Evolutionary conservation across 2,113 vertebrate species (phyloP), one percentile per base, ranked within the genome.

Genomic region (Hyaena hyaena): DNA sequence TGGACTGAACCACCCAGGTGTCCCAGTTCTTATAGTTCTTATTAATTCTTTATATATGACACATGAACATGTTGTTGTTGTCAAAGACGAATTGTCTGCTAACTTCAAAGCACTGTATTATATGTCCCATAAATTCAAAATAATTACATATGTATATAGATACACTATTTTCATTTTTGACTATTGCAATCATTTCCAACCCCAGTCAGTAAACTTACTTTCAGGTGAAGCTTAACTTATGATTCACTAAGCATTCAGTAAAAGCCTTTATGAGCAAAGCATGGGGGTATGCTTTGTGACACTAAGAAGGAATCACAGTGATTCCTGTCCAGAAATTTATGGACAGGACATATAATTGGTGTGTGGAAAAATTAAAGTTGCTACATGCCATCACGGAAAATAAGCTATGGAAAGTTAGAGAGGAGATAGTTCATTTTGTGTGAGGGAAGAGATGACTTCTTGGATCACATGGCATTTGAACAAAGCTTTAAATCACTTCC

Each of bases 121-220:
- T 92, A 55, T 71, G 15, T 69, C 48, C 81, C 23, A 58, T 48
- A 76, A 83, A 91, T 76, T 15, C 28, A 85, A 77, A 90, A 83
- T 43, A 85, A 76, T 93, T 74, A 94, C 11, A n/a, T 9, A 24
- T 14, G 7, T 21, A 85, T 50, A 11, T 4, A 33, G 16, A 17
- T 19, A 48, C 10, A 83, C 11, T 86, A 69, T 93, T 89, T 86
- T 73, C 76, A 50, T 31, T 96, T 87, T 79, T 93, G 45, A 88
- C 28, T 90, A 23, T 69, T 88, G 39, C 10, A 90, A 17, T 81
- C 63, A 66, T 91, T 93, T 90, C 68, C 87, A 66, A 79, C 31
- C 8, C 23, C 61, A 91, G 58, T 90, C 90, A 96, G 71, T 73
- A 96, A 66, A 95, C 88, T 43, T 19, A 79, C 35, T 33, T 88